phyloP scores from a whole-genome alignment of 1,140 invertebrate genomes.

The Macrobrachium nipponense region DNA sequence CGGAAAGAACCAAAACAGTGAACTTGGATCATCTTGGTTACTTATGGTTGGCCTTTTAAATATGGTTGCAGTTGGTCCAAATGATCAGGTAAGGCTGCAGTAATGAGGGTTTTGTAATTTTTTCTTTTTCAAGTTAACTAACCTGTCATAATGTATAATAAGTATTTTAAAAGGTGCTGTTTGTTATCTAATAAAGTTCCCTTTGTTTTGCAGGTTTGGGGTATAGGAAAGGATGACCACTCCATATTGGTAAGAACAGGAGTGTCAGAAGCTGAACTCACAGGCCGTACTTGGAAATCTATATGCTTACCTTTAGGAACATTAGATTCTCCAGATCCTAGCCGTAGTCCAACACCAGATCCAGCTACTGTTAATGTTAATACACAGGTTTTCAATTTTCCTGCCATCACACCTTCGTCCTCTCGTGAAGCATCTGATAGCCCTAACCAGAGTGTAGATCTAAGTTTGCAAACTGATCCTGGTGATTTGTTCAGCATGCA shows the following conservation, averaged over 20 bases:
- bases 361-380: background rate
- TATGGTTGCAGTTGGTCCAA: constrained; percentile 83
- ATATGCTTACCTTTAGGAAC: constrained; percentile 47
- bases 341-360: constrained; percentile 7
- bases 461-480: no score
- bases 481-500: no score
- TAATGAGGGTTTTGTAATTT: background rate
- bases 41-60: constrained; percentile 80
- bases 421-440: no score
- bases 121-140: background rate
- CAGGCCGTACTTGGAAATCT: constrained; percentile 87
- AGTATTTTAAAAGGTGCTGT: no score
- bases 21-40: constrained; percentile 80
- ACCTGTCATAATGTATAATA: no score
- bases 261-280: constrained; percentile 80
- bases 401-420: no score
- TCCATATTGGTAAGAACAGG: constrained; percentile 84
- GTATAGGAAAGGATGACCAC: constrained; percentile 78
- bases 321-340: constrained; percentile 30
- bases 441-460: no score
- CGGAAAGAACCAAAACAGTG: constrained; percentile 49
- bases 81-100: constrained; percentile 80
- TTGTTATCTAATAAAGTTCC: background rate
- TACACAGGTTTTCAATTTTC: no score
- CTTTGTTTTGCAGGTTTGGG: constrained; percentile 69